Conservation (phyloP, 2,888 invertebrate species). For the Chrysomela aeneicollis region DNA sequence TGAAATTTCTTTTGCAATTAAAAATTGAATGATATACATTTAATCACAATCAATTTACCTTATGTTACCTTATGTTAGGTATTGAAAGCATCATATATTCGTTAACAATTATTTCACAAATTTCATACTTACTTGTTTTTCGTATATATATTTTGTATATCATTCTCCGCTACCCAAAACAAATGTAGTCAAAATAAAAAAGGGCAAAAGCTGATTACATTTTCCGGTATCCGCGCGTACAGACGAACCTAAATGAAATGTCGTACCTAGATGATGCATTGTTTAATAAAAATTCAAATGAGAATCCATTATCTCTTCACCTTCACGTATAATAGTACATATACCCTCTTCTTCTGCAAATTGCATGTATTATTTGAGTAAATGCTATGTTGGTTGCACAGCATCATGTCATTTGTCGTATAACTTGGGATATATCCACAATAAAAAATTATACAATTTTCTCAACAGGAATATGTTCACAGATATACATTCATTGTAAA, state of each 20-base stretch:
- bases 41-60: too few relatives aligned
- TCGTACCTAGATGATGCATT: conserved; percentile 38
- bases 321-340: conserved; percentile 19
- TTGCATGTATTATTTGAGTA: conserved; percentile 33
- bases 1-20: too few relatives aligned
- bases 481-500: not conserved
- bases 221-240: not conserved
- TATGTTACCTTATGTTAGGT: too few relatives aligned
- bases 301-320: conserved; percentile 24
- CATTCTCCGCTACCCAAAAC: too few relatives aligned
- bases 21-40: too few relatives aligned
- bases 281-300: conserved; percentile 45
- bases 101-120: too few relatives aligned
- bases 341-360: conserved; percentile 29
- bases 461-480: not conserved
- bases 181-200: not conserved
- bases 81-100: too few relatives aligned
- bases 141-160: too few relatives aligned
- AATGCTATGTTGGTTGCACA: conserved; percentile 27
- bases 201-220: conserved; percentile 15
- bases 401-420: conserved; percentile 25
- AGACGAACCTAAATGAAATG: conserved; percentile 25
- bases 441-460: conserved; percentile 20
- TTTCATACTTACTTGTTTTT: too few relatives aligned
- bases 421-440: conserved; percentile 15